A percentile compares a stretch with the other conserved stretches of the same genome.
Evolutionary conservation across 1,140 invertebrate species (phyloP).

Genomic region (Drosophila parvula): DNA sequence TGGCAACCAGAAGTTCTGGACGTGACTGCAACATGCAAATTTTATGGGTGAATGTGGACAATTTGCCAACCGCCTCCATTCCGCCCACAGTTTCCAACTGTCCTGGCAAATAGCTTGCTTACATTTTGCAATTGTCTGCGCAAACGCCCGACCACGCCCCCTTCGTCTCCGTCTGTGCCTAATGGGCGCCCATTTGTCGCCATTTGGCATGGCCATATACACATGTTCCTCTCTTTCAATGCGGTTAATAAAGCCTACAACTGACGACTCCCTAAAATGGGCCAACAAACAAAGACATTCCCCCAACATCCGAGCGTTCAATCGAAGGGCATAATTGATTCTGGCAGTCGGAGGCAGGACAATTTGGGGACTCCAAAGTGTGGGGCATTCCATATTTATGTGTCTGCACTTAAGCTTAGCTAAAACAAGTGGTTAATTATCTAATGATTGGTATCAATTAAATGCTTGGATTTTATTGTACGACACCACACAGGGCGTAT

Average conservation of each 20-base stretch:
- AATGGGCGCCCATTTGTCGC: constrained; percentile 51
- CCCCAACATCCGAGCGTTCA: not conserved
- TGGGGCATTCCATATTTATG: constrained; percentile 13
- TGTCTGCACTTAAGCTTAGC: constrained; percentile 38
- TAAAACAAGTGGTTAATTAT: constrained; percentile 40
- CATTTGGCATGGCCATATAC: constrained; percentile 41
- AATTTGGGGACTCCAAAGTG: too few relatives aligned
- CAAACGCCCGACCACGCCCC: constrained; percentile 26
- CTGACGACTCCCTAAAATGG: constrained; percentile 18
- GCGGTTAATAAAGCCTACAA: constrained; percentile 47
- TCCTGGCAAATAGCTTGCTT: constrained; percentile 31
- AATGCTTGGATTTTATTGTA: constrained; percentile 7
- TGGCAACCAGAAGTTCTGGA: constrained; percentile 19
- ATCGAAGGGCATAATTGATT: constrained; percentile 49
- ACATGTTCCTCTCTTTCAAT: constrained; percentile 38
- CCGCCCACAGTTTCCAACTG: constrained; percentile 12
- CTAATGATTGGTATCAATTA: constrained; percentile 23
- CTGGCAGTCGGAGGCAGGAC: not conserved
- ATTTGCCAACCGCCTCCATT: not conserved
- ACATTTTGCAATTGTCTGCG: constrained; percentile 53
- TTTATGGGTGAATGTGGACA: constrained; percentile 23
- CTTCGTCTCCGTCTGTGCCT: constrained; percentile 20
- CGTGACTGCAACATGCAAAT: constrained; percentile 56
- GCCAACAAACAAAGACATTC: not conserved
- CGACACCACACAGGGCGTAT: constrained; percentile 10